Percentiles rank a stretch among this genome's conserved stretches.
Evolutionary conservation across 2,113 vertebrate genomes (phyloP).

Genomic region (Corythaeola cristata): DNA sequence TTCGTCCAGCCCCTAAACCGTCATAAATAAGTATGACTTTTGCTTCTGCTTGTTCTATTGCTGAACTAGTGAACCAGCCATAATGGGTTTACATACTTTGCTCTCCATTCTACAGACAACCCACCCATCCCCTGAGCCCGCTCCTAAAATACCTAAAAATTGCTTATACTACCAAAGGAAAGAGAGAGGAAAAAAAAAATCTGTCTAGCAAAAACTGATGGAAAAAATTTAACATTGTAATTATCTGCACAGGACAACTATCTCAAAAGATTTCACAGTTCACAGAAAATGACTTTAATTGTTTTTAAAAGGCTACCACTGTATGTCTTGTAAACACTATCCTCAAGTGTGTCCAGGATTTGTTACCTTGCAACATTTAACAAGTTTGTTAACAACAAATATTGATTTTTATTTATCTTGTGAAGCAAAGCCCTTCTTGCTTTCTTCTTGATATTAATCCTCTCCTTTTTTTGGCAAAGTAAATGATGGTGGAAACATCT

Average conservation of each 20-base stretch:
- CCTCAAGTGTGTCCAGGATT: not conserved
- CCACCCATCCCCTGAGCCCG: not conserved
- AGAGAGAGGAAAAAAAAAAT: not conserved
- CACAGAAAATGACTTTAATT: constrained; percentile 23
- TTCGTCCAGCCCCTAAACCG: not conserved
- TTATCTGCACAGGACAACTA: constrained; percentile 10
- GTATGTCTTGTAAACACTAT: not conserved
- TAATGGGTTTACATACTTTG: not conserved
- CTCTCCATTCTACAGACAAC: not conserved
- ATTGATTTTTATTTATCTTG: constrained; percentile 47
- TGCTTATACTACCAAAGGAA: not conserved
- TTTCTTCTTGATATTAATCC: constrained; percentile 22
- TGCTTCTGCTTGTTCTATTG: not conserved
- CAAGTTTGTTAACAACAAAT: constrained; percentile 35
- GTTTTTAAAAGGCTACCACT: not conserved
- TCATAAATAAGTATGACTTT: not conserved
- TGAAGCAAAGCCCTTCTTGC: not conserved
- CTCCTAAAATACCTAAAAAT: not conserved
- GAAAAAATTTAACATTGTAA: not conserved
- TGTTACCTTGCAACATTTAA: constrained; percentile 25
- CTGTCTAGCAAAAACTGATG: not conserved
- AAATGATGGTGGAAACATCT: constrained; percentile 35
- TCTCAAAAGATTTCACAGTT: not conserved
- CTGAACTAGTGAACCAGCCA: not conserved
- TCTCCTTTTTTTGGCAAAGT: not conserved